These are phyloP conservation scores for Saxicola maurus DNA, from an alignment of 2,797 vertebrate species.

Conservation along the genomic window DNA sequence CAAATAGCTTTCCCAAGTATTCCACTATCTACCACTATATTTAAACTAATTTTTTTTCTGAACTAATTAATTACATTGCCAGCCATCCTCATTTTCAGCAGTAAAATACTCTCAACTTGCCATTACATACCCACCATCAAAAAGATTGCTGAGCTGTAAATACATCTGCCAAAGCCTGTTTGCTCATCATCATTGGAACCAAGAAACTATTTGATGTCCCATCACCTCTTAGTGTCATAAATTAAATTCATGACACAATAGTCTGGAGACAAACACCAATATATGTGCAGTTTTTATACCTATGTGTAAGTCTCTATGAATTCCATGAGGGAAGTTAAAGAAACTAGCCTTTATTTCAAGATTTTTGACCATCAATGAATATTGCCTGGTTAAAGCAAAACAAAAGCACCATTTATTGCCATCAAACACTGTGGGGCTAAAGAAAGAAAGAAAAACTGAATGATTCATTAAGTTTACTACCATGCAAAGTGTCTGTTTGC, in stretches of 20 bases:
- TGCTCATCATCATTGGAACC: not conserved
- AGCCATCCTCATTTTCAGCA: not conserved
- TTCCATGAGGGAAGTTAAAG: not conserved
- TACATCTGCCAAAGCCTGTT: not conserved
- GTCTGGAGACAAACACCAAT: not conserved
- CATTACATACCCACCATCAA: not conserved
- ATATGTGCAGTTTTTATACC: not conserved
- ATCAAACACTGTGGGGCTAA: not conserved
- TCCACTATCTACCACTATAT: not conserved
- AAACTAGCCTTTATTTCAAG: not conserved
- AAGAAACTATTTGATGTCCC: not conserved
- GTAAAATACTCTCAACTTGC: not conserved
- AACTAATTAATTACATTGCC: not conserved
- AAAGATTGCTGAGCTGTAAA: not conserved
- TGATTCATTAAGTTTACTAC: not conserved
- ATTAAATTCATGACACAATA: not conserved
- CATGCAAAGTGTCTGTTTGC: not conserved
- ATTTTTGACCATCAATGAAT: not conserved
- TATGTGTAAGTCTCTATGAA: not conserved
- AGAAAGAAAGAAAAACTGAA: not conserved
- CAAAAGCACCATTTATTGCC: not conserved
- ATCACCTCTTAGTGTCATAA: not conserved
- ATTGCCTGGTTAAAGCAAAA: not conserved
- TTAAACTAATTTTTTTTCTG: not conserved
- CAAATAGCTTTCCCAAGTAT: not conserved